Evolutionary conservation across 2,888 invertebrate genomes (phyloP).

Genomic region (Tenthredo livida): DNA sequence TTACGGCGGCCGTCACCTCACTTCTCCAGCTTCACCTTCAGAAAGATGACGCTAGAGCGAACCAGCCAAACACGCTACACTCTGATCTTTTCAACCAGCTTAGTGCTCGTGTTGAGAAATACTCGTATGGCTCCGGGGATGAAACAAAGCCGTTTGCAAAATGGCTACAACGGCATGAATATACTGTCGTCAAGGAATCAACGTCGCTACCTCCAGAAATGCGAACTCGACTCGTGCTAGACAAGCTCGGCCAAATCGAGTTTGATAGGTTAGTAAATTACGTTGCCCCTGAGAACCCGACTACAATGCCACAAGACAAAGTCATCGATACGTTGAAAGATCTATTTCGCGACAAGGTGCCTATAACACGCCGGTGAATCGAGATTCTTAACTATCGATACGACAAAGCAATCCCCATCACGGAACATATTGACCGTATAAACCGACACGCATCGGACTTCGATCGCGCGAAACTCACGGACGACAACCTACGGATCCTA

Average conservation of each 20-base stretch:
- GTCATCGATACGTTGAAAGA: constrained; percentile 15
- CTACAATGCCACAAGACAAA: background rate
- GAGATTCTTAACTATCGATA: constrained; percentile 51
- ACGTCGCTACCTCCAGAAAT: constrained; percentile 19
- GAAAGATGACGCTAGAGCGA: background rate
- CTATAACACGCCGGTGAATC: constrained; percentile 48
- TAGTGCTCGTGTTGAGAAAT: constrained; percentile 40
- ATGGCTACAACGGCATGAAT: constrained; percentile 25
- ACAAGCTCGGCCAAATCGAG: constrained; percentile 28
- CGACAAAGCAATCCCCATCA: constrained; percentile 48
- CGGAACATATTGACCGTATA: constrained; percentile 53
- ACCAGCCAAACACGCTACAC: constrained; percentile 47
- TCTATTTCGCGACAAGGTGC: constrained; percentile 29
- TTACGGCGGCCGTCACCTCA: constrained; percentile 27
- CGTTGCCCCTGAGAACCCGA: constrained; percentile 29
- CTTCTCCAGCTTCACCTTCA: constrained; percentile 51
- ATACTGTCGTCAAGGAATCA: constrained; percentile 31
- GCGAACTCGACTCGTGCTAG: background rate
- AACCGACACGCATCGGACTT: constrained; percentile 52
- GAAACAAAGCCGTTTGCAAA: constrained; percentile 43
- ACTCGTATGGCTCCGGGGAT: constrained; percentile 22
- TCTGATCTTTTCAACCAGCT: constrained; percentile 43
- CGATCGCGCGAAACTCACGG: constrained; percentile 51
- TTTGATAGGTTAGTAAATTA: constrained; percentile 47
- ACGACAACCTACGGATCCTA: constrained; percentile 49